Evolutionary conservation across 2,797 vertebrate genomes (phyloP).

Genomic region (Cuculus canorus): DNA sequence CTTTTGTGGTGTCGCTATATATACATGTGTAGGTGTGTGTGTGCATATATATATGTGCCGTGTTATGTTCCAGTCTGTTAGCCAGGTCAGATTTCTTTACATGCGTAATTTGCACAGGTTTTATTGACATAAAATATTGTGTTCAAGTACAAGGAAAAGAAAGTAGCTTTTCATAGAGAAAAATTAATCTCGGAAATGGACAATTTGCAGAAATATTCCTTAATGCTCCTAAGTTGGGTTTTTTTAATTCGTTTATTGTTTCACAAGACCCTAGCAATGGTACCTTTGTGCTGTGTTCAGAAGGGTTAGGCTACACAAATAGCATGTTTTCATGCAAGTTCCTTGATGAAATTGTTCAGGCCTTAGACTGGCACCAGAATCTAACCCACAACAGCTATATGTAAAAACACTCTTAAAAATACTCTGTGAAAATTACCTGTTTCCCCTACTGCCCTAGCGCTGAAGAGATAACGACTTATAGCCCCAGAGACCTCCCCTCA

Average conservation of each 20-base stretch:
- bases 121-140: not conserved
- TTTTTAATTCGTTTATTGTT: not conserved
- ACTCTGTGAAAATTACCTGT: not conserved
- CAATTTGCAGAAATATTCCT: not conserved
- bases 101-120: not conserved
- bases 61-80: not conserved
- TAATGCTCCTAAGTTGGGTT: not conserved
- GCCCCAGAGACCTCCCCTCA: not conserved
- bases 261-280: not conserved
- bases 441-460: slow-evolving; percentile 12
- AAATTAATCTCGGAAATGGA: not conserved
- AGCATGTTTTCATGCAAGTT: not conserved
- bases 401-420: not conserved
- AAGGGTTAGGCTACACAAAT: not conserved
- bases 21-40: not conserved
- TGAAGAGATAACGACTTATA: slow-evolving; percentile 13
- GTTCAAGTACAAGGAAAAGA: not conserved
- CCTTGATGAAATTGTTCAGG: not conserved
- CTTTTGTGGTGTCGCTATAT: not conserved
- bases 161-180: not conserved
- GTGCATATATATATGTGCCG: not conserved
- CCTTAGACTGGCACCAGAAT: not conserved
- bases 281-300: not conserved
- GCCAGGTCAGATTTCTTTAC: not conserved
- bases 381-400: not conserved